A percentile compares a stretch with the other conserved stretches of the same genome.
Conservation (phyloP, 2,797 vertebrate species). For the Neoniphon sammara region DNA sequence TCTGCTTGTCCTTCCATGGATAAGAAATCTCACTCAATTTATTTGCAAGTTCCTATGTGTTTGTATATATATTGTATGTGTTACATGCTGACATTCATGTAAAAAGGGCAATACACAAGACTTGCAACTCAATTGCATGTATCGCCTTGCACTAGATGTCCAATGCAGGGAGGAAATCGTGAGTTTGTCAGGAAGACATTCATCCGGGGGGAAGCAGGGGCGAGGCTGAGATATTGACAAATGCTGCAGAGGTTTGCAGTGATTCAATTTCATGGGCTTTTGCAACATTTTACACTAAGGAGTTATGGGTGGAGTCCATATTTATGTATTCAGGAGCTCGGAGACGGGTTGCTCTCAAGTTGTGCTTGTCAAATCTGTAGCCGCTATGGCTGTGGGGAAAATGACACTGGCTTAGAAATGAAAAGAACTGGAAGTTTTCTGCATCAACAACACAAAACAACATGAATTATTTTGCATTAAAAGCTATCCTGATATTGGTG, state of each 20-base stretch:
- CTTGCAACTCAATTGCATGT: not conserved
- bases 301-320: constrained; percentile 40
- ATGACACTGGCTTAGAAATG: constrained; percentile 38
- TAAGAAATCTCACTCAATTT: not conserved
- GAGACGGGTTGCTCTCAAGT: constrained; percentile 46
- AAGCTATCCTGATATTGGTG: constrained; percentile 21
- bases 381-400: constrained; percentile 29
- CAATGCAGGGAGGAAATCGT: not conserved
- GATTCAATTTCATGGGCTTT: constrained; percentile 49
- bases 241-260: constrained; percentile 25
- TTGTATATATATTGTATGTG: not conserved
- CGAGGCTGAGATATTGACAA: constrained; percentile 14
- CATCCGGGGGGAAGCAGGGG: not conserved
- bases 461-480: constrained; percentile 67
- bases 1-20: not conserved
- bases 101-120: not conserved
- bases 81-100: not conserved
- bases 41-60: not conserved
- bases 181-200: not conserved
- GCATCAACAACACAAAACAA: constrained; percentile 33
- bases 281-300: constrained; percentile 33
- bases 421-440: constrained; percentile 4
- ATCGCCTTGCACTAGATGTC: not conserved
- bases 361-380: constrained; percentile 55
- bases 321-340: constrained; percentile 45